Percentiles rank a stretch among this genome's conserved stretches.
These are phyloP conservation scores for Lepidurus apus DNA, from an alignment of 1,140 invertebrate genomes.

Conservation along the genomic window DNA sequence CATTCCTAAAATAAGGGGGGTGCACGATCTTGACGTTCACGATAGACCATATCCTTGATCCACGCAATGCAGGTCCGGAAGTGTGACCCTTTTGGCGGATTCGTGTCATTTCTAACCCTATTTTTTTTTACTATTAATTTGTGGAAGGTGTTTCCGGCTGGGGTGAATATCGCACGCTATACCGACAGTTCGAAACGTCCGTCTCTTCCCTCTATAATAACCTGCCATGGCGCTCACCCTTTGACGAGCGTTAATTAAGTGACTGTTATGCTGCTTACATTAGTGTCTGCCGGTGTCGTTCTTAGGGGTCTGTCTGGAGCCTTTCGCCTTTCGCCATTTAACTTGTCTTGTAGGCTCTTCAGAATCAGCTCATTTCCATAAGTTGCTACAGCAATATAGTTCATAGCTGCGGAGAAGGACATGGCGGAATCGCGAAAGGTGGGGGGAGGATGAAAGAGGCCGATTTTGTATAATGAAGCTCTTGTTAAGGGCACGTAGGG, in stretches of 20 bases:
- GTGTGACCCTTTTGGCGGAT: neutral
- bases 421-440: too few species aligned
- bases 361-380: neutral
- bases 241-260: too few species aligned
- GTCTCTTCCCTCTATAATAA: neutral
- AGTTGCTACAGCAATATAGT: neutral
- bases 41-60: neutral
- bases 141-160: neutral
- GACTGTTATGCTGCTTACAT: neutral
- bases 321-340: neutral
- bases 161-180: neutral
- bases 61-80: neutral
- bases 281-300: neutral
- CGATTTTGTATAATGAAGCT: too few species aligned
- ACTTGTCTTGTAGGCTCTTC: neutral
- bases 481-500: too few species aligned
- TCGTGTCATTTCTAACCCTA: neutral
- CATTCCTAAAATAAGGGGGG: neutral
- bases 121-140: neutral
- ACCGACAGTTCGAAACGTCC: neutral
- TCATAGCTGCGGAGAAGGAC: too few species aligned
- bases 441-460: too few species aligned
- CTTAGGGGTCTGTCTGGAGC: neutral
- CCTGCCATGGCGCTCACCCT: too few species aligned
- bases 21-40: conserved; percentile 17